Percentiles rank a stretch among this genome's conserved stretches.
Conservation (phyloP, 2,888 invertebrate genomes). For the Deroplatys truncata region DNA sequence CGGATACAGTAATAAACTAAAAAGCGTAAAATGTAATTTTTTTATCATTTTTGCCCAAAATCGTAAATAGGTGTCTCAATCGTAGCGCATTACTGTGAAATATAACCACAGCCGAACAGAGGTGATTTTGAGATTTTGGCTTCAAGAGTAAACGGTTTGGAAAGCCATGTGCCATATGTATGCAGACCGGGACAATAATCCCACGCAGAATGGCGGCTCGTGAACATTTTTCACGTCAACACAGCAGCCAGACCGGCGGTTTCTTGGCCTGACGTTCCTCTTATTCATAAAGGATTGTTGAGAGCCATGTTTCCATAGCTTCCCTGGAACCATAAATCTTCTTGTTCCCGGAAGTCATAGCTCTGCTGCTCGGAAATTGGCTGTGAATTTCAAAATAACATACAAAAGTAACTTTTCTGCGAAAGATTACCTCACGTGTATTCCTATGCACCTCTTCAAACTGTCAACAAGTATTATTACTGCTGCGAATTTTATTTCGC, state of each 20-base stretch:
- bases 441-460: not conserved
- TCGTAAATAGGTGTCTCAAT: too few species aligned
- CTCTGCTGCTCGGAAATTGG: not conserved
- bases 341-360: not conserved
- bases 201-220: not conserved
- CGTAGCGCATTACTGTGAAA: too few species aligned
- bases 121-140: too few species aligned
- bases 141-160: too few species aligned
- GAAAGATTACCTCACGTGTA: not conserved
- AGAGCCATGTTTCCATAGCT: not conserved
- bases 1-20: too few species aligned
- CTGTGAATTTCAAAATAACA: not conserved
- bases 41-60: too few species aligned
- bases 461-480: too few species aligned
- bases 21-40: too few species aligned
- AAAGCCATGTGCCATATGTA: too few species aligned
- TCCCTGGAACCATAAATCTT: not conserved
- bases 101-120: too few species aligned
- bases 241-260: not conserved
- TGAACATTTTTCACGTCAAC: not conserved
- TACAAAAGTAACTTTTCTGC: not conserved
- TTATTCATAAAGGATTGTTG: not conserved
- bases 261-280: not conserved
- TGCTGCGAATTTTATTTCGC: too few species aligned
- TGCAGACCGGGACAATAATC: not conserved